phyloP scores from a whole-genome alignment of 2,113 vertebrate genomes.

The Dicaeum eximium region DNA sequence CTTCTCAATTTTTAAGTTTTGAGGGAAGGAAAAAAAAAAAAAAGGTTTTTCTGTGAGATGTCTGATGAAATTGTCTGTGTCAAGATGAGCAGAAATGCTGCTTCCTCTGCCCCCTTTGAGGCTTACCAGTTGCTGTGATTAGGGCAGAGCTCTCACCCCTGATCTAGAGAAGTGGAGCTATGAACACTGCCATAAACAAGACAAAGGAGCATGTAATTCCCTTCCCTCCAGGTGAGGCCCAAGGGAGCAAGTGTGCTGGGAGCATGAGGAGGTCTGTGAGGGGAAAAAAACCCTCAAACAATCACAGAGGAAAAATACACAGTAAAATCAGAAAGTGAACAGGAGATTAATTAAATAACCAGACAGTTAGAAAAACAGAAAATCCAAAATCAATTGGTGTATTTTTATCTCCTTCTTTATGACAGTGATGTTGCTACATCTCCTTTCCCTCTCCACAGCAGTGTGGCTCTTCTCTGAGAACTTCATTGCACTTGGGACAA shows the following conservation, averaged over 20 bases:
- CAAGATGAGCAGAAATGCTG: neutral
- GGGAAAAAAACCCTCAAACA: neutral
- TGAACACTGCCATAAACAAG: neutral
- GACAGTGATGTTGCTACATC: neutral
- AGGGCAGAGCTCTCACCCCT: neutral
- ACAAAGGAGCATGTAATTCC: neutral
- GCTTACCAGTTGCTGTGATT: neutral
- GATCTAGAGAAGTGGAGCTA: neutral
- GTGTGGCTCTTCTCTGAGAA: neutral
- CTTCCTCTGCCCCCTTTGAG: neutral
- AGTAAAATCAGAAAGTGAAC: neutral
- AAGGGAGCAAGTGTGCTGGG: neutral
- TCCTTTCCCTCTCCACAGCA: neutral
- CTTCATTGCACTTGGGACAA: neutral
- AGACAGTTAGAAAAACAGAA: neutral
- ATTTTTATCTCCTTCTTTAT: neutral
- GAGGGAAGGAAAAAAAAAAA: neutral
- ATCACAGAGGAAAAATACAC: neutral
- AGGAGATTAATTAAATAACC: neutral
- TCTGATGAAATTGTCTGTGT: neutral
- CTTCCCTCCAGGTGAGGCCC: neutral
- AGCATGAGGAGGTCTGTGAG: neutral
- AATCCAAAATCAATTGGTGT: neutral
- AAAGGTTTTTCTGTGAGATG: neutral
- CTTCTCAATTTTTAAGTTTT: neutral